Evolutionary conservation across 2,797 vertebrate species (phyloP).

Genomic region (Anguilla anguilla): DNA sequence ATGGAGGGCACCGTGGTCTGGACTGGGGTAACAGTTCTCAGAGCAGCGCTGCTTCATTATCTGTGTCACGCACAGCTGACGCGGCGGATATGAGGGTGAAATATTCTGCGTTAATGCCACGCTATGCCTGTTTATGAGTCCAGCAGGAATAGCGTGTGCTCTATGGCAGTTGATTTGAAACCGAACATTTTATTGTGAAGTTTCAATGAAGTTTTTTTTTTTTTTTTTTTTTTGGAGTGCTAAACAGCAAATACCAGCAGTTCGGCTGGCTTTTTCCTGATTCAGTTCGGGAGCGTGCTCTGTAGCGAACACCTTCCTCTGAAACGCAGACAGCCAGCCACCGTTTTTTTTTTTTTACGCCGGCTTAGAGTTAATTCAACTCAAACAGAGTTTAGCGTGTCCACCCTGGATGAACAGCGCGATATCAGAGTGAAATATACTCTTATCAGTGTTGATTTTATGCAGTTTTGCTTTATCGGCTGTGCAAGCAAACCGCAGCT

Average conservation of each 20-base stretch:
- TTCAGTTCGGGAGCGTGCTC: background rate
- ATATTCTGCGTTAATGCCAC: background rate
- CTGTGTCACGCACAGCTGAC: background rate
- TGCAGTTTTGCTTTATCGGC: background rate
- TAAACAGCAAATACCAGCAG: background rate
- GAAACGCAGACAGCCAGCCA: background rate
- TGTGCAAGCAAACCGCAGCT: background rate
- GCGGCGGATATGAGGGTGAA: no score
- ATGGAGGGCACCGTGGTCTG: background rate
- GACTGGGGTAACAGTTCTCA: background rate
- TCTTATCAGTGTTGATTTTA: background rate
- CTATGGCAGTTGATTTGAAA: background rate
- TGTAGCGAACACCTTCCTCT: background rate
- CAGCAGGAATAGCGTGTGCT: background rate
- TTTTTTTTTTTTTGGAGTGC: background rate
- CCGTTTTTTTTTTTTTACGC: background rate
- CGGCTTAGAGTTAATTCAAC: background rate
- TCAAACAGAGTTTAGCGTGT: background rate
- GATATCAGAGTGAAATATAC: background rate
- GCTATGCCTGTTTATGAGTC: background rate
- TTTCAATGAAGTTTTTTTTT: background rate
- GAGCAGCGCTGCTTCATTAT: background rate
- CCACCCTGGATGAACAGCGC: background rate
- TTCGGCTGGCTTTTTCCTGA: background rate
- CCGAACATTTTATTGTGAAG: background rate